Conservation (phyloP, 2,888 invertebrate species). For the Sthenelais limicola region DNA sequence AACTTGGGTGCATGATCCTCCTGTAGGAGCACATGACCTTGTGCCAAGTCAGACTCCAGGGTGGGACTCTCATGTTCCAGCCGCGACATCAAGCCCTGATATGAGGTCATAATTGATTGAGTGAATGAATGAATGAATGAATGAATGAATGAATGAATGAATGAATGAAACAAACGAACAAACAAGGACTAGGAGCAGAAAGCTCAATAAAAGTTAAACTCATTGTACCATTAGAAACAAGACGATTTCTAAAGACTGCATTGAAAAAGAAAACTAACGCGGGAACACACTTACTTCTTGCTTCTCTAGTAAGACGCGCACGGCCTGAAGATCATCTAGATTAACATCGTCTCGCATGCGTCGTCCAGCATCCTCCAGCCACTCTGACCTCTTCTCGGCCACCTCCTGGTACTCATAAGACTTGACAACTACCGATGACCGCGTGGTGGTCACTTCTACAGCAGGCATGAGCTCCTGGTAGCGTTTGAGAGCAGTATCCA, state of each 20-base stretch:
- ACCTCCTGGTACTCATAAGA: constrained; percentile 93
- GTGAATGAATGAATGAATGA: no score
- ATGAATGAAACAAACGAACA: no score
- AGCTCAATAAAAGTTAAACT: no score
- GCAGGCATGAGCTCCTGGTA: constrained; percentile 86
- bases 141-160: no score
- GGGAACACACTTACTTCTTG: constrained; percentile 82
- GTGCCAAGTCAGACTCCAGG: constrained; percentile 87
- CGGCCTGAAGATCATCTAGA: constrained; percentile 80
- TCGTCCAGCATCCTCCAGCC: constrained; percentile 71
- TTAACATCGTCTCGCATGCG: constrained; percentile 75
- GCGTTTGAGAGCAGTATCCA: constrained; percentile 87
- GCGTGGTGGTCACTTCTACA: constrained; percentile 92
- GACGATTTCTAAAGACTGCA: no score
- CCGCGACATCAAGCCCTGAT: constrained; percentile 44
- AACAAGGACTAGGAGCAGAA: no score
- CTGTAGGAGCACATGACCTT: constrained; percentile 89
- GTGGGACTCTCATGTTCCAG: constrained; percentile 40
- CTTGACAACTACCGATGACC: constrained; percentile 91
- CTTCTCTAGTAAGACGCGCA: constrained; percentile 83
- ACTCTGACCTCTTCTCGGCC: constrained; percentile 82
- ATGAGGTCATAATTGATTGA: background rate
- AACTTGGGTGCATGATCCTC: constrained; percentile 91
- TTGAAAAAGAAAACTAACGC: background rate
- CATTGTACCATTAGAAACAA: no score